Evolutionary conservation across 2,888 invertebrate species (phyloP).

Genomic region (Muschampia plurimacula): DNA sequence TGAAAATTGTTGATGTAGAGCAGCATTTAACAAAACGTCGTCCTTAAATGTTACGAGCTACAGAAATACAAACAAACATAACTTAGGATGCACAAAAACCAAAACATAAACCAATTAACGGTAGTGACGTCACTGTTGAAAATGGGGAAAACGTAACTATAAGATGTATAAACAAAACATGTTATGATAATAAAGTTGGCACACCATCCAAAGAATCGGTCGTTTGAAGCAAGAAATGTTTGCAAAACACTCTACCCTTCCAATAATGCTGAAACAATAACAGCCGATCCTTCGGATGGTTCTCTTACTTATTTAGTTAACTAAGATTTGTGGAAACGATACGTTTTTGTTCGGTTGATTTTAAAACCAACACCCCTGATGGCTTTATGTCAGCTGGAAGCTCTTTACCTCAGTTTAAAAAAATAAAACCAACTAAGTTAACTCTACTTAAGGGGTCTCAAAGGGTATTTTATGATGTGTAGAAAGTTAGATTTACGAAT

Average conservation of each 20-base stretch:
- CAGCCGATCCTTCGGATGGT: constrained; percentile 70
- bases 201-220: constrained; percentile 82
- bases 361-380: constrained; percentile 84
- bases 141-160: constrained; percentile 74
- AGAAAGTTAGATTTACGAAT: constrained; percentile 49
- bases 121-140: constrained; percentile 65
- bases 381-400: constrained; percentile 83
- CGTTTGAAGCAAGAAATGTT: constrained; percentile 74
- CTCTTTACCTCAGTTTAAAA: constrained; percentile 60
- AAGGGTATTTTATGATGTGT: constrained; percentile 28
- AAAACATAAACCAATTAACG: constrained; percentile 65
- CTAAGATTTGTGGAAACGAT: constrained; percentile 82
- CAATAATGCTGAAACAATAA: constrained; percentile 75
- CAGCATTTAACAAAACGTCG: constrained; percentile 48
- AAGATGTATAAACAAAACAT: constrained; percentile 82
- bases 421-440: constrained; percentile 32
- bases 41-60: constrained; percentile 49
- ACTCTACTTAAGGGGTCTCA: constrained; percentile 7
- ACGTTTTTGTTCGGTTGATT: constrained; percentile 81
- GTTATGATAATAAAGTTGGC: constrained; percentile 80
- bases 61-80: constrained; percentile 49
- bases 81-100: constrained; percentile 39
- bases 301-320: constrained; percentile 71
- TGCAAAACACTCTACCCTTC: constrained; percentile 78
- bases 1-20: constrained; percentile 9